Evolutionary conservation across 2,113 vertebrate genomes (phyloP).

Genomic region (Centropristis striata): DNA sequence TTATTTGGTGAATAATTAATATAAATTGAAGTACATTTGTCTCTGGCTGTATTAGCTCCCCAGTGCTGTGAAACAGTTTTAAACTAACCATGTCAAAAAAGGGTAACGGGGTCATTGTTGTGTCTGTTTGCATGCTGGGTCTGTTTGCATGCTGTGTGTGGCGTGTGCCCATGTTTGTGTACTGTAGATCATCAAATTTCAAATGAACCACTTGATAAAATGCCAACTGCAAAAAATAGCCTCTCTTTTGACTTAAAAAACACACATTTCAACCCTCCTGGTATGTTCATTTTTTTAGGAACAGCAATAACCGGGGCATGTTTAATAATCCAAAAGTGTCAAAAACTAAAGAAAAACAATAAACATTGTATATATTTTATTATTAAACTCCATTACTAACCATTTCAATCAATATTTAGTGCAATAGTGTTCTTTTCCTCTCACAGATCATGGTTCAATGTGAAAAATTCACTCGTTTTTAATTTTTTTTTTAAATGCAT

Average conservation of each 20-base stretch:
- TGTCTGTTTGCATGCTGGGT: conserved; percentile 67
- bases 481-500: no score
- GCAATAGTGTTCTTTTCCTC: no score
- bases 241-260: conserved; percentile 2
- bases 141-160: conserved; percentile 68
- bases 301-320: no score
- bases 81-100: conserved; percentile 37
- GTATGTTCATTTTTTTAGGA: no score
- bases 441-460: no score
- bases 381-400: no score
- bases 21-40: background rate
- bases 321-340: no score
- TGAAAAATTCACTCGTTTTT: no score
- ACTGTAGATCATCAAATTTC: conserved; percentile 49
- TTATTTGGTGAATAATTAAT: conserved; percentile 2
- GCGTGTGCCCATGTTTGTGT: conserved; percentile 44
- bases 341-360: no score
- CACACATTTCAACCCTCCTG: background rate
- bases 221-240: conserved; percentile 43
- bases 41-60: background rate
- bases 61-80: conserved; percentile 11
- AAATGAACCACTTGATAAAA: conserved; percentile 38
- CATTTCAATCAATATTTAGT: no score
- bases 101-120: conserved; percentile 46
- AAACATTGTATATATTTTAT: no score